phyloP scores from a whole-genome alignment of 1,140 invertebrate species.

The Drosophila arawakana region DNA sequence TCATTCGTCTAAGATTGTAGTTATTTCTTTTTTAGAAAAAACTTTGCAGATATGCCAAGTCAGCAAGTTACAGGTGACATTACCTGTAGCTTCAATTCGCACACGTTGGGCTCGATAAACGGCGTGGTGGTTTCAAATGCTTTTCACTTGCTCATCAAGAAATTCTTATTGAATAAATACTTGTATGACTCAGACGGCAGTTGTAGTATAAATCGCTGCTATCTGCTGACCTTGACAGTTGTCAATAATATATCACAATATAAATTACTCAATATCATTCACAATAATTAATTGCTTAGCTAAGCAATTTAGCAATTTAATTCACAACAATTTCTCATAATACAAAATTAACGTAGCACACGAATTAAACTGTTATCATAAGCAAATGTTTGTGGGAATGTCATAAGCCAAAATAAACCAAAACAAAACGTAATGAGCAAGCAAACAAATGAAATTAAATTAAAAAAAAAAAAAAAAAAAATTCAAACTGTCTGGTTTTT shows the following conservation, averaged over 20 bases:
- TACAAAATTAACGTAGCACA: conserved; percentile 39
- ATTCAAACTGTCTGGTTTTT: conserved; percentile 38
- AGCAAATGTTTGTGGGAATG: conserved; percentile 1
- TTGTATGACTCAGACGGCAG: not conserved
- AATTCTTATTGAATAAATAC: not conserved
- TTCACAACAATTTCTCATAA: conserved; percentile 51
- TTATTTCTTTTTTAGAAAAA: not conserved
- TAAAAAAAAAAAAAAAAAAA: conserved; percentile 33
- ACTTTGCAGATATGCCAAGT: not conserved
- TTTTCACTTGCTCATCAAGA: not conserved
- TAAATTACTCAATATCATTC: conserved; percentile 25
- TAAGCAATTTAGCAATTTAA: conserved; percentile 20
- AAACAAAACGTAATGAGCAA: not conserved
- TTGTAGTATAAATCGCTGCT: not conserved
- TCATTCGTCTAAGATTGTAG: not conserved
- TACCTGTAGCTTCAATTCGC: not conserved
- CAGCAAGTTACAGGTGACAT: not conserved
- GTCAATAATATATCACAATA: conserved; percentile 12
- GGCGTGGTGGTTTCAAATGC: not conserved
- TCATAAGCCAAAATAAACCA: conserved; percentile 10
- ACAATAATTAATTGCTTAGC: conserved; percentile 9
- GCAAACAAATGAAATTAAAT: conserved; percentile 9
- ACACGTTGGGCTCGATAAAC: not conserved
- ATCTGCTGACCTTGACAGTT: conserved; percentile 27
- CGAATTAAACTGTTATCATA: conserved; percentile 50